Base-by-base conservation (phyloP, 2,113 vertebrate species). In the Anarrhichthys ocellatus region DNA sequence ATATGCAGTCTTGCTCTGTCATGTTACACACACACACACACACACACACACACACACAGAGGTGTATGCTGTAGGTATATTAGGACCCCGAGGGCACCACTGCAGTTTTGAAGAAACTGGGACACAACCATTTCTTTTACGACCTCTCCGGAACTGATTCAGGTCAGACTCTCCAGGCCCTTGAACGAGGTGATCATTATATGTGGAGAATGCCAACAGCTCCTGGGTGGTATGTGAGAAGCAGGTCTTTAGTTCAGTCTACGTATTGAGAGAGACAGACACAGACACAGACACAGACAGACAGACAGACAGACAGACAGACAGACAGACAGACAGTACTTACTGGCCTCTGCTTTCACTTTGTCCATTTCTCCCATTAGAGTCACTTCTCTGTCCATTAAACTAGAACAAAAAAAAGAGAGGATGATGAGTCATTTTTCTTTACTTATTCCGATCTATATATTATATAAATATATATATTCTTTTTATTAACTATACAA, bases 311-410 rank as follows among this genome's bases (percentile, higher is more conserved):
- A 32, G 3, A 32, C 29, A 32, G 3, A 3, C 29, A 3, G 3
- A 3, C 29, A 3, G 3, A 32, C 29, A 32, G 3, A 32, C 32
- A 32, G 3, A 32, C 5, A 74, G 73, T 87, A 90, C 98, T 98
- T 95, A 99, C 98, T 96, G 84, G 98, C 95, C 93, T 98, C 98
- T 46, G 97, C 97, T 94, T 99, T 99, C 81, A 99, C 98, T 95
- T 98, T 98, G 92, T 99, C 98, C 97, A 99, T 98, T 89, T 99
- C 98, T 2, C 87, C 93, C 79, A 99, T 88, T 54, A 99, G 92
- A 9, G 97, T 95, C 82, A 99, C 98, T 92, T 99, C 98, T 77
- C 98, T 95, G 91, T 99, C 98, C 97, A 99, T 99, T 62, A 99
- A 95, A 93, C 98, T 99, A 34, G 5, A 50, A 67, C 32, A 11